Percentiles rank a stretch among this genome's conserved stretches.
Conservation (phyloP, 2,888 invertebrate species). For the Nemotelus pantherinus region DNA sequence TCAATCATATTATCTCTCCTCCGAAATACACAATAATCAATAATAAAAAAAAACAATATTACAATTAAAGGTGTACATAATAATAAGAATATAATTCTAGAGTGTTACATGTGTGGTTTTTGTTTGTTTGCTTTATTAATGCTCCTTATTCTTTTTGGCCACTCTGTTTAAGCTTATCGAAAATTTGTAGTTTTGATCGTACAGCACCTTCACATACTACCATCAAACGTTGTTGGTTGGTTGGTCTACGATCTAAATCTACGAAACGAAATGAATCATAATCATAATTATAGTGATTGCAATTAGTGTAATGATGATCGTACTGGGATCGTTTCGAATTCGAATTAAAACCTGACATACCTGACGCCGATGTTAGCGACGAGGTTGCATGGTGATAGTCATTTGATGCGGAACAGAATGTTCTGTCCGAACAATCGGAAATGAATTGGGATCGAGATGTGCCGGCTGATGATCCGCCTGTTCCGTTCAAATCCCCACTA, state of each 20-base stretch:
- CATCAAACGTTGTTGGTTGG: constrained; percentile 72
- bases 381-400: constrained; percentile 31
- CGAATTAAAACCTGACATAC: constrained; percentile 47
- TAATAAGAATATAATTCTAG: too few species aligned
- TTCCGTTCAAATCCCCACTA: constrained; percentile 54
- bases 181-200: constrained; percentile 83
- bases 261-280: constrained; percentile 62
- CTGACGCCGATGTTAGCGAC: constrained; percentile 8
- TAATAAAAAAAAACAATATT: not conserved
- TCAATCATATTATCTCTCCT: too few species aligned
- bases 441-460: constrained; percentile 16
- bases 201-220: constrained; percentile 89
- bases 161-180: constrained; percentile 74
- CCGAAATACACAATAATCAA: too few species aligned
- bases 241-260: constrained; percentile 64
- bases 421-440: constrained; percentile 38
- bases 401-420: constrained; percentile 24
- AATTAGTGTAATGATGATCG: constrained; percentile 56
- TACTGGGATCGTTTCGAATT: constrained; percentile 56
- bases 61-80: not conserved
- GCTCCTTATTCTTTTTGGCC: constrained; percentile 48
- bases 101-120: too few species aligned
- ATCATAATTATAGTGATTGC: constrained; percentile 59
- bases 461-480: constrained; percentile 46
- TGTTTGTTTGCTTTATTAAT: too few species aligned